Evolutionary conservation across 2,888 invertebrate genomes (phyloP).

Genomic region (Polylopha cassiicola): DNA sequence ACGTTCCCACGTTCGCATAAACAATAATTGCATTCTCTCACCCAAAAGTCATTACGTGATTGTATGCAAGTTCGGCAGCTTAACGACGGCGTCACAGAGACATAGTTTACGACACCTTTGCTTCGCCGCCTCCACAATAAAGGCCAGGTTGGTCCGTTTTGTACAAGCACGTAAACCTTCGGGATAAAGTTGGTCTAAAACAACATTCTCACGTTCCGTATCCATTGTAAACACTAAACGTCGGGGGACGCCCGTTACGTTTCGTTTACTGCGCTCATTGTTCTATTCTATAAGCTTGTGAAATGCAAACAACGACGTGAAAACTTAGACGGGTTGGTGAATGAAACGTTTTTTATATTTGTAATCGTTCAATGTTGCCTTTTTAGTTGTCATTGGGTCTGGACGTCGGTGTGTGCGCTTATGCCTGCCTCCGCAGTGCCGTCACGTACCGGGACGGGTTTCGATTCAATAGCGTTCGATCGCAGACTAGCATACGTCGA

Average conservation of each 20-base stretch:
- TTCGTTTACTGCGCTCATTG: conserved; percentile 64
- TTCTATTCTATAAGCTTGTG: conserved; percentile 62
- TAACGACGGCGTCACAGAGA: conserved; percentile 47
- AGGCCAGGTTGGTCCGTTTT: conserved; percentile 46
- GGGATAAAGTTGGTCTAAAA: conserved; percentile 57
- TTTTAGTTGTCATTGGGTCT: conserved; percentile 11
- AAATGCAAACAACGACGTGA: conserved; percentile 59
- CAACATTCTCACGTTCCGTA: conserved; percentile 70
- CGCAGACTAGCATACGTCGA: no score
- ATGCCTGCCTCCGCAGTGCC: conserved; percentile 43
- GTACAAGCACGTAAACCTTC: conserved; percentile 58
- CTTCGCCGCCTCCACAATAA: conserved; percentile 59
- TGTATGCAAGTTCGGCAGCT: conserved; percentile 62
- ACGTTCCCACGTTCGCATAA: conserved; percentile 62
- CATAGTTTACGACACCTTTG: conserved; percentile 66
- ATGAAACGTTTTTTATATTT: conserved; percentile 42
- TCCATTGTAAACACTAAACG: conserved; percentile 63
- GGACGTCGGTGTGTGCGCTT: conserved; percentile 47
- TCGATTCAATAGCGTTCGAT: conserved; percentile 43
- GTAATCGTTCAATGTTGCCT: conserved; percentile 22
- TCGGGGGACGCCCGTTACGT: conserved; percentile 58
- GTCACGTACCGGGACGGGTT: conserved; percentile 53
- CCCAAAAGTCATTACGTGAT: conserved; percentile 69
- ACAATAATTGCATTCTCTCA: conserved; percentile 63
- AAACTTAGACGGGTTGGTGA: conserved; percentile 36